phyloP scores from a whole-genome alignment of 2,113 vertebrate genomes.

The Columba livia region DNA sequence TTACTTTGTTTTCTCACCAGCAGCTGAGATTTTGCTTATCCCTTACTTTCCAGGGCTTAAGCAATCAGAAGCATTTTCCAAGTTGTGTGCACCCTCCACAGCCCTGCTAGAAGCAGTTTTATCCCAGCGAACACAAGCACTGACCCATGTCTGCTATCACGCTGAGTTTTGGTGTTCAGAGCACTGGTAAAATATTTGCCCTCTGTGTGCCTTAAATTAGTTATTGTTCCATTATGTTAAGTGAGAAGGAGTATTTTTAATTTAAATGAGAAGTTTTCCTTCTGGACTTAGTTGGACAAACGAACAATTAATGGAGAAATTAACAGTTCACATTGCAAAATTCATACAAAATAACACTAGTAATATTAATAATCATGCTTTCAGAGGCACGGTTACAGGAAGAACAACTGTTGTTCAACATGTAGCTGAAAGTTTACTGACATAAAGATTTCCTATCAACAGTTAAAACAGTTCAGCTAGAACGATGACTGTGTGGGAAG shows the following conservation, averaged over 20 bases:
- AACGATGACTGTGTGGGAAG: not conserved
- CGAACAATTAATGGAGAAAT: not conserved
- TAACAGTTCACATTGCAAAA: not conserved
- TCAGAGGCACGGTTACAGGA: not conserved
- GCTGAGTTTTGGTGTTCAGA: not conserved
- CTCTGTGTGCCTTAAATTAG: not conserved
- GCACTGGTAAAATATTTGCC: not conserved
- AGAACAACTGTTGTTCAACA: not conserved
- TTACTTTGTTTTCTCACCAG: not conserved
- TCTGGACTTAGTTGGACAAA: not conserved
- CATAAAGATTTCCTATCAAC: slow-evolving; percentile 3
- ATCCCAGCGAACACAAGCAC: not conserved
- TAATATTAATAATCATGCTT: not conserved
- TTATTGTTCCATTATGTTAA: not conserved
- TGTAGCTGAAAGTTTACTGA: not conserved
- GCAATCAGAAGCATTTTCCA: not conserved
- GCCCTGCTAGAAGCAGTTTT: not conserved
- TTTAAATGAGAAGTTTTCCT: not conserved
- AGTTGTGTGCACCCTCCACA: not conserved
- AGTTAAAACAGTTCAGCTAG: not conserved
- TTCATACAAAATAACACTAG: not conserved
- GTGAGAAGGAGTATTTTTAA: not conserved
- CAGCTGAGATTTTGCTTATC: not conserved
- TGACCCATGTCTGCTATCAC: not conserved
- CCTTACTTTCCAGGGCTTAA: not conserved